Base-by-base conservation (phyloP, 2,888 invertebrate genomes). In the Tachina grossa region DNA sequence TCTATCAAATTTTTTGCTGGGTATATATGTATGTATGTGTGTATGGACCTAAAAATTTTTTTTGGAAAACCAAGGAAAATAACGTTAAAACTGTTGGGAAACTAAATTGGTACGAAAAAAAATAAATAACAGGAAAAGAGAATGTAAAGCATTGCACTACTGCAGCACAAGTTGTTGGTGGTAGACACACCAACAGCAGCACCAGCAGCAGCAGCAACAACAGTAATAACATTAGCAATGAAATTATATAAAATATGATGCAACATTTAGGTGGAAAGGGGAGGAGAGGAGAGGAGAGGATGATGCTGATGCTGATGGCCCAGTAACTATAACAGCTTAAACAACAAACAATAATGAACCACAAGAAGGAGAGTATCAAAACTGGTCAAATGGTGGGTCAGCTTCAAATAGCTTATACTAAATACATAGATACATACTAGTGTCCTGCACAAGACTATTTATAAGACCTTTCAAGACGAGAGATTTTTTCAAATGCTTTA, bases 171-270 rank as follows among this genome's bases (percentile, higher is more conserved):
- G 47, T 53, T 66, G 45, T 55, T 55, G 39, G 49, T 55, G 39
- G 49, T 59, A 75, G 71, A 76, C 63, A 72, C 66, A 80, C 66
- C 51, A 80, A 59, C 63, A 72, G 9, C 31, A 31, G 31, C 31
- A 31, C 3, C 2, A 31, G 31, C 31, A 2, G 3, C 31, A 39
- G 10, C 22, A 59, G 14, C 41, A 66, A 22, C 68, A 19, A 1
- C 72, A 59, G 11, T n/a, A 19, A 53, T n/a, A 49, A 11, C 39
- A 63, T 65, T 59, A 74, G 81, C 55, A 77, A 68, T 65, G 71
- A 72, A 82, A 83, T 80, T 80, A 76, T 80, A 80, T 83, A 83
- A 82, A 59, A 83, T 61, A 79, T 85, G 78, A 85, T 85, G 85
- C 85, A 85, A 83, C 79, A 82, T 53, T 80, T 75, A 63, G 22